Percentiles rank a stretch among this genome's conserved stretches.
Evolutionary conservation across 2,888 invertebrate species (phyloP).

Genomic region (Torymus tubicola): DNA sequence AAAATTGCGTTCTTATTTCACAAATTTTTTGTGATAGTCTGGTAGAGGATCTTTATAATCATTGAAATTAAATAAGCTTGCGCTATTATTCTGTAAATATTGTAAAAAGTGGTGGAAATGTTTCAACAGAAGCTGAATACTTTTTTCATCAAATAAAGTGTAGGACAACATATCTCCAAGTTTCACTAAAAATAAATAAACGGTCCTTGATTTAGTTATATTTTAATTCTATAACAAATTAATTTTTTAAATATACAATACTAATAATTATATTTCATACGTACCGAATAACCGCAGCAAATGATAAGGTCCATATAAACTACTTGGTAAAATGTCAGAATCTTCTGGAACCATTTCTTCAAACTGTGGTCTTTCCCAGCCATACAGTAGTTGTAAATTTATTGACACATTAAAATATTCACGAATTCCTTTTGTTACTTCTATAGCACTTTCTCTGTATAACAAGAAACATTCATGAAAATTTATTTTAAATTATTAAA

Average conservation of each 20-base stretch:
- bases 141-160: conserved; percentile 91
- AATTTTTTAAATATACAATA: too few species aligned
- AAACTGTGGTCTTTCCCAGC: conserved; percentile 95
- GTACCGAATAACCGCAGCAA: conserved; percentile 88
- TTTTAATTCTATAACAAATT: neutral
- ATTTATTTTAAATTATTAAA: conserved; percentile 8
- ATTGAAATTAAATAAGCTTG: conserved; percentile 87
- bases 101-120: conserved; percentile 94
- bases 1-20: conserved; percentile 55
- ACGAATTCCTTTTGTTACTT: conserved; percentile 83
- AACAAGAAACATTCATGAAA: conserved; percentile 10
- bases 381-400: conserved; percentile 94
- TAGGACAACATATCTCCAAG: conserved; percentile 94
- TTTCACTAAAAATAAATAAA: conserved; percentile 78
- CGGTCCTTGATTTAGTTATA: conserved; percentile 13
- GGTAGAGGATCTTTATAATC: conserved; percentile 92
- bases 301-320: conserved; percentile 94
- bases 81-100: conserved; percentile 89
- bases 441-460: conserved; percentile 69
- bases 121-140: conserved; percentile 87
- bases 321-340: conserved; percentile 87
- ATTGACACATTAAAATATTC: conserved; percentile 97
- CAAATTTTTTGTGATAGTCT: conserved; percentile 88
- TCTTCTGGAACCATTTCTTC: conserved; percentile 88
- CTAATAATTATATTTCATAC: neutral